phyloP scores from a whole-genome alignment of 2,797 vertebrate genomes.

The Manis javanica region DNA sequence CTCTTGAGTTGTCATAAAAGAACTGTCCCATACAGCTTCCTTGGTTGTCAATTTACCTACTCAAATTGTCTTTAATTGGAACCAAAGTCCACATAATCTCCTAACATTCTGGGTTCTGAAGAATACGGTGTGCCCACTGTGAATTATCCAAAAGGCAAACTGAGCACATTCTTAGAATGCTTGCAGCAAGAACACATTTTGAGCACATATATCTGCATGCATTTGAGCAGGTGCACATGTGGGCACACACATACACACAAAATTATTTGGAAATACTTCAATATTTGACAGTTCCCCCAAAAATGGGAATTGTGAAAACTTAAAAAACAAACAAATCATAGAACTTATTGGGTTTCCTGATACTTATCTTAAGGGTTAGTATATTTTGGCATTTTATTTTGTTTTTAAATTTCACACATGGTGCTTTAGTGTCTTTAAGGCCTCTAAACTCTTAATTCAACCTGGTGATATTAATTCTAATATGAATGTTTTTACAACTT shows the following conservation, averaged over 20 bases:
- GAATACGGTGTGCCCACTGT: neutral
- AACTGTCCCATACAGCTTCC: neutral
- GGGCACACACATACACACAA: neutral
- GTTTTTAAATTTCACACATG: neutral
- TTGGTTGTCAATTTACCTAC: neutral
- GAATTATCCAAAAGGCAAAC: neutral
- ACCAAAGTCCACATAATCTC: neutral
- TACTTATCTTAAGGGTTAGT: slow-evolving; percentile 7
- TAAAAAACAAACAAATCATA: slow-evolving; percentile 44
- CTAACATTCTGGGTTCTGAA: neutral
- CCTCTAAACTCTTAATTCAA: neutral
- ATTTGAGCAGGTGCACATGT: neutral
- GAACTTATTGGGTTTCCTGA: slow-evolving; percentile 28
- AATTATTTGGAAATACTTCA: neutral
- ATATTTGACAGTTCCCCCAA: neutral
- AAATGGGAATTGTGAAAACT: neutral
- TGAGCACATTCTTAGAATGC: neutral
- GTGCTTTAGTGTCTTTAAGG: neutral
- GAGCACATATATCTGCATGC: too few species aligned
- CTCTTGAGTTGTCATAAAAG: neutral
- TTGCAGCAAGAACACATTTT: neutral
- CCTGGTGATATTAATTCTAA: neutral
- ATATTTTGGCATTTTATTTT: neutral
- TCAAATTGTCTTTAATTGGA: neutral
- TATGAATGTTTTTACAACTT: slow-evolving; percentile 28